phyloP scores from a whole-genome alignment of 1,140 invertebrate species.

The Drosophila seguyi region DNA sequence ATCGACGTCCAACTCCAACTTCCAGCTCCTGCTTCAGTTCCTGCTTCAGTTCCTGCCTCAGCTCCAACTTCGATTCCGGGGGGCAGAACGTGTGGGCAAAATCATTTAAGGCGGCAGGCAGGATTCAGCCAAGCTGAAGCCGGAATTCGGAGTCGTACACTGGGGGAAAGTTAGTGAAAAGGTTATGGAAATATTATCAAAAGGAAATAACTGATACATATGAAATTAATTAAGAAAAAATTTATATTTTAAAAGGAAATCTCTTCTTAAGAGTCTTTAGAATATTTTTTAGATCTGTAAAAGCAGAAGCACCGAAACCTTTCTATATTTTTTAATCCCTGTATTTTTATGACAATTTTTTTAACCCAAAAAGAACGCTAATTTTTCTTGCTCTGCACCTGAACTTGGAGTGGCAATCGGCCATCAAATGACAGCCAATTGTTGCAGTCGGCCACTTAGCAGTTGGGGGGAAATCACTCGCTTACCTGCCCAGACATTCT shows the following conservation, averaged over 20 bases:
- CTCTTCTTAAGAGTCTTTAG: too few species aligned
- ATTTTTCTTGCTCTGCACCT: slow-evolving; percentile 23
- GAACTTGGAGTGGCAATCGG: slow-evolving; percentile 28
- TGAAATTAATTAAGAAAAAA: too few species aligned
- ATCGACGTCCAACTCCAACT: slow-evolving; percentile 38
- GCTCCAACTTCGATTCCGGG: slow-evolving; percentile 11
- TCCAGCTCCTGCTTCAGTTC: neutral
- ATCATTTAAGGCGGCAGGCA: slow-evolving; percentile 44
- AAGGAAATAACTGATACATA: neutral
- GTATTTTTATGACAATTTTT: neutral
- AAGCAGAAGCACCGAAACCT: neutral
- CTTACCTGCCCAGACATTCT: slow-evolving; percentile 54
- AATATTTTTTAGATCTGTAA: neutral
- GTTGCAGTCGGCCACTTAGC: slow-evolving; percentile 78
- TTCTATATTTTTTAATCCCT: neutral
- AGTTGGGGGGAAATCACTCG: slow-evolving; percentile 38
- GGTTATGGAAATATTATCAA: neutral
- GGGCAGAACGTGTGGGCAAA: slow-evolving; percentile 28
- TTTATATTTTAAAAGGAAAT: neutral
- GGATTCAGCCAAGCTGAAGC: slow-evolving; percentile 39
- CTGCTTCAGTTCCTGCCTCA: neutral
- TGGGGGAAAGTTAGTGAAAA: slow-evolving; percentile 35
- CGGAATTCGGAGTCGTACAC: slow-evolving; percentile 40
- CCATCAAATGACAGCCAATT: slow-evolving; percentile 81
- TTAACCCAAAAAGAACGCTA: fast-evolving